Evolutionary conservation across 2,888 invertebrate species (phyloP).

Genomic region (Hanleya hanleyi): DNA sequence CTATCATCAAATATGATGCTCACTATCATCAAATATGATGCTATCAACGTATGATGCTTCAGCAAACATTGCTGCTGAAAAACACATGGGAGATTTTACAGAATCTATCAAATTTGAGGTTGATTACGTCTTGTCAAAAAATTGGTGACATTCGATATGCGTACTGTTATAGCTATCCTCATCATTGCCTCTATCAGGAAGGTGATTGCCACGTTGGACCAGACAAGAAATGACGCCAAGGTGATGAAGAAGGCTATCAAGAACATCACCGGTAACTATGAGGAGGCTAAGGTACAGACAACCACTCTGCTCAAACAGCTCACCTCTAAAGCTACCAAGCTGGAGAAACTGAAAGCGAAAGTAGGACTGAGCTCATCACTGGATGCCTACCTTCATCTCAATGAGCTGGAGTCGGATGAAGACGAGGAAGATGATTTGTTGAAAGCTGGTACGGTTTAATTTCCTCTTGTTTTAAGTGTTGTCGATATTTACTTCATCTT

Average conservation of each 20-base stretch:
- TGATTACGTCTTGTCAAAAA: too few relatives aligned
- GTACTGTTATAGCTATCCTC: neutral
- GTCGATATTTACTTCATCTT: neutral
- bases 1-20: too few relatives aligned
- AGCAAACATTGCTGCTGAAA: too few relatives aligned
- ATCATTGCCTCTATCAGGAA: conserved; percentile 49
- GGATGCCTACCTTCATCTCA: conserved; percentile 71
- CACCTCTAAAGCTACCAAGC: conserved; percentile 66
- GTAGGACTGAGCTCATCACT: conserved; percentile 67
- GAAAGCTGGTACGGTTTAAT: conserved; percentile 55
- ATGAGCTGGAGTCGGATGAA: conserved; percentile 67
- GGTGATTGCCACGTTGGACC: conserved; percentile 70
- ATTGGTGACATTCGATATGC: too few relatives aligned
- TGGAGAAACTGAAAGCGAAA: conserved; percentile 68
- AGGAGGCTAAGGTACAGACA: conserved; percentile 63
- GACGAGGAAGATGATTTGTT: conserved; percentile 69
- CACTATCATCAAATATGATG: too few relatives aligned
- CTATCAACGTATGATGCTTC: too few relatives aligned
- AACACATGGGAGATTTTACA: too few relatives aligned
- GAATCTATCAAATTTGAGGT: too few relatives aligned
- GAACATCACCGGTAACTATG: conserved; percentile 63
- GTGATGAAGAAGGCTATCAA: conserved; percentile 70
- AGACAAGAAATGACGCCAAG: conserved; percentile 68
- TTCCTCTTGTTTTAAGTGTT: too few relatives aligned
- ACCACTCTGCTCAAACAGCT: conserved; percentile 61